Evolutionary conservation across 2,113 vertebrate species (phyloP).

Genomic region (Chamaetylas fuelleborni): DNA sequence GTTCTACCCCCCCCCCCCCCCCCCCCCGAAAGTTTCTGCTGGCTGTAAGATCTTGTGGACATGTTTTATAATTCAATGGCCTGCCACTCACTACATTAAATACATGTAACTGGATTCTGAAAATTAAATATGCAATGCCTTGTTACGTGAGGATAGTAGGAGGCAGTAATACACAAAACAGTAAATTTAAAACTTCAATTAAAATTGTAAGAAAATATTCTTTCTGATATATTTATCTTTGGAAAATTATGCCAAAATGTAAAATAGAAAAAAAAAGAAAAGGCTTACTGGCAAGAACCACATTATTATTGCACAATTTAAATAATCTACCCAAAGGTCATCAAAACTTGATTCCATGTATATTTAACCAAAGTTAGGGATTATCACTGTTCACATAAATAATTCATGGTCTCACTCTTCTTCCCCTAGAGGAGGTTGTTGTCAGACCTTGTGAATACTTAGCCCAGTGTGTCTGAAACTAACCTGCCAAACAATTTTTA

Average conservation of each 20-base stretch:
- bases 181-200: not conserved
- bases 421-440: not conserved
- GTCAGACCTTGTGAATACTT: not conserved
- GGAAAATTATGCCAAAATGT: not conserved
- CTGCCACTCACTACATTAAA: not conserved
- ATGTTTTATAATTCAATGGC: not conserved
- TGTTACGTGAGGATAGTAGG: not conserved
- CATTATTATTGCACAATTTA: not conserved
- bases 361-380: not conserved
- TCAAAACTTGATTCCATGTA: not conserved
- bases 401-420: not conserved
- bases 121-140: not conserved
- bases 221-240: not conserved
- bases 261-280: not conserved
- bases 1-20: accelerated
- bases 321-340: not conserved
- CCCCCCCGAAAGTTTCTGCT: not conserved
- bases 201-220: not conserved
- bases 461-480: not conserved
- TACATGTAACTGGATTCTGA: not conserved
- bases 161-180: not conserved
- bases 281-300: not conserved
- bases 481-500: not conserved
- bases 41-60: not conserved
- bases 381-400: conserved; percentile 10